phyloP scores from a whole-genome alignment of 2,797 vertebrate species.

The Pyrocephalus nanus region DNA sequence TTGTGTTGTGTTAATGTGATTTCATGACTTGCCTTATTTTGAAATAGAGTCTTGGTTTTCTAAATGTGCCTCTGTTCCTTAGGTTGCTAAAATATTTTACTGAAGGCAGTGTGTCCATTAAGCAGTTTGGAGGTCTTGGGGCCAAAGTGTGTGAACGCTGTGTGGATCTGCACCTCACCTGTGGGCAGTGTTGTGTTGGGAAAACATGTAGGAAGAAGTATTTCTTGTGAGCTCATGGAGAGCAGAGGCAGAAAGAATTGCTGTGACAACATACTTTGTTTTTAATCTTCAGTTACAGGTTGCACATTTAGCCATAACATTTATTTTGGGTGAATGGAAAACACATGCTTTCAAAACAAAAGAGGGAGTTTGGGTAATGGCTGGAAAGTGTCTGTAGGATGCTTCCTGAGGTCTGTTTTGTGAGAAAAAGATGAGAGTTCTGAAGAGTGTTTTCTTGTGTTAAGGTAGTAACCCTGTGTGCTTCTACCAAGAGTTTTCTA shows the following conservation, averaged over 20 bases:
- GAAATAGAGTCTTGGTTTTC: background rate
- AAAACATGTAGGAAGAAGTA: background rate
- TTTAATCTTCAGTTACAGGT: background rate
- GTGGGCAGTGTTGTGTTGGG: background rate
- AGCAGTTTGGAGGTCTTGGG: background rate
- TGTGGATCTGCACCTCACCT: background rate
- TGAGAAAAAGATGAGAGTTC: background rate
- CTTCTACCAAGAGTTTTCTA: background rate
- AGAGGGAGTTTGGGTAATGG: background rate
- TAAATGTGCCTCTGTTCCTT: background rate
- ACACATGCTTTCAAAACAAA: background rate
- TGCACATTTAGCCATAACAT: background rate
- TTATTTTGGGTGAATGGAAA: background rate
- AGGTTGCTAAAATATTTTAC: background rate
- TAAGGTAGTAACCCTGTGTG: background rate
- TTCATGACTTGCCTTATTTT: background rate
- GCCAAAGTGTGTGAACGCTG: too few species aligned
- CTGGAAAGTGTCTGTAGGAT: background rate
- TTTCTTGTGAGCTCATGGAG: background rate
- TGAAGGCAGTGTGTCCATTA: background rate
- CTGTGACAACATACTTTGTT: background rate
- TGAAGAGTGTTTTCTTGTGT: background rate
- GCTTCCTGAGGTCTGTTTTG: background rate
- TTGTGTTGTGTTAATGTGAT: background rate
- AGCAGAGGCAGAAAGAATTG: background rate